Percentiles rank a stretch among this genome's conserved stretches.
phyloP scores from a whole-genome alignment of 1,140 invertebrate species.

The Tenebrio molitor region DNA sequence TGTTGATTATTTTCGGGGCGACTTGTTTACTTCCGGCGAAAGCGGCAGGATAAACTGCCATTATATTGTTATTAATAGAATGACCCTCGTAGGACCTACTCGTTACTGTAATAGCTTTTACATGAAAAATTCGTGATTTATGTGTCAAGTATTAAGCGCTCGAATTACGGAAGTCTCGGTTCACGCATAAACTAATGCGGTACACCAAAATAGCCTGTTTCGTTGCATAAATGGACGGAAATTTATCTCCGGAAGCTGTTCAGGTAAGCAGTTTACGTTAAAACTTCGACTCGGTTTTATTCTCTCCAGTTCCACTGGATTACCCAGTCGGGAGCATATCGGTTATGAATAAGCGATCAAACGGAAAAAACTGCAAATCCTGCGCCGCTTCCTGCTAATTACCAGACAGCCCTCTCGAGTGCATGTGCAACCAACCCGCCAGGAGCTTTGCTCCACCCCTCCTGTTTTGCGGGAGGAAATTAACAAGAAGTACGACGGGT shows the following conservation, averaged over 20 bases:
- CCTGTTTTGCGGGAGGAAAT: conserved; percentile 15
- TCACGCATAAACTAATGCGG: conserved; percentile 48
- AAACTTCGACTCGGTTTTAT: conserved; percentile 30
- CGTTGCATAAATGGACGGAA: conserved; percentile 35
- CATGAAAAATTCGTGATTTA: conserved; percentile 55
- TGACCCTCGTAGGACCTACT: conserved; percentile 53
- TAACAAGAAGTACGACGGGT: conserved; percentile 27
- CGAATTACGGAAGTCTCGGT: conserved; percentile 45
- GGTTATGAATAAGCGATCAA: conserved; percentile 11
- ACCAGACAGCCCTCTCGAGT: no score
- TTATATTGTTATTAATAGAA: conserved; percentile 57
- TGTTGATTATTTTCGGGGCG: conserved; percentile 38
- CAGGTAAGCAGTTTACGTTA: conserved; percentile 25
- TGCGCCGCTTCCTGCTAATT: no score
- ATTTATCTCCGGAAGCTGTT: conserved; percentile 39
- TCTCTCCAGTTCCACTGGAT: conserved; percentile 4
- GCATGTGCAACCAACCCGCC: no score
- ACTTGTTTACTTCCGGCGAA: conserved; percentile 39
- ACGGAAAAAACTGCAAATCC: background rate
- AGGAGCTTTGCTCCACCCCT: no score
- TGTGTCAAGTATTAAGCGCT: conserved; percentile 52
- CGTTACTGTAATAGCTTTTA: conserved; percentile 49
- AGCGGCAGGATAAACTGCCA: conserved; percentile 43
- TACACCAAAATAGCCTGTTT: conserved; percentile 38
- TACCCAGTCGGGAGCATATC: background rate